Base-by-base conservation (phyloP, 2,888 invertebrate genomes). In the Calameuta filiformis region DNA sequence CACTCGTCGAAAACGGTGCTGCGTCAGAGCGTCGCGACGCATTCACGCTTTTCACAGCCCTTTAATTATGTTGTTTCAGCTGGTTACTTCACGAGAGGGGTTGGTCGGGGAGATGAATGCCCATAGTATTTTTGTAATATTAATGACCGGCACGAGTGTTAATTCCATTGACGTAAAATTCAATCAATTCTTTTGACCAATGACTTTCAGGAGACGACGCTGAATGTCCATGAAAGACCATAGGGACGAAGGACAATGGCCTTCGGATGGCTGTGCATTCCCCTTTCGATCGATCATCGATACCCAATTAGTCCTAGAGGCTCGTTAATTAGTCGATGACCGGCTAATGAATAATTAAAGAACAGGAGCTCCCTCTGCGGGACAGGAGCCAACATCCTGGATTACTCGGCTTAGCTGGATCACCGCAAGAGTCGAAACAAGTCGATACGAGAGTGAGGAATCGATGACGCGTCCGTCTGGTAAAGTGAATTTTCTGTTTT, bases 261-360 rank as follows among this genome's bases (percentile, higher is more conserved):
- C 30, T 37, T 71, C 73, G 30, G 35, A 79, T 31, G 34, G 33
- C 15, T 30, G 12, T 35, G 23, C 69, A n/a, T 30, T 12, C 75
- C 30, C 71, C 15, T 56, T 68, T 69, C 80, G 79, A 82, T 82
- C 77, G 81, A 79, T 82, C 79, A 82, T 82, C 81, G 80, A 77
- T 77, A 71, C 77, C 76, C 82, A 80, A 81, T 82, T 77, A 81
- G 77, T 79, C 78, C 80, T 69, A 40, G 69, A 31, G 81, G 12
- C 75, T 80, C 77, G 81, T 82, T 82, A 82, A 82, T 82, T 80
- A 82, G 76, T 71, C 68, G 68, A 56, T 80, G 71, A 71, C 33
- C 73, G 68, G 73, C 15, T 77, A 69, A 77, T 81, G 82, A 82
- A 80, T 81, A 76, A 79, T 77, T 76, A 75, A 76, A 76, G 78